Evolutionary conservation across 2,797 vertebrate species (phyloP).

Genomic region (Toxotes lorentzi): DNA sequence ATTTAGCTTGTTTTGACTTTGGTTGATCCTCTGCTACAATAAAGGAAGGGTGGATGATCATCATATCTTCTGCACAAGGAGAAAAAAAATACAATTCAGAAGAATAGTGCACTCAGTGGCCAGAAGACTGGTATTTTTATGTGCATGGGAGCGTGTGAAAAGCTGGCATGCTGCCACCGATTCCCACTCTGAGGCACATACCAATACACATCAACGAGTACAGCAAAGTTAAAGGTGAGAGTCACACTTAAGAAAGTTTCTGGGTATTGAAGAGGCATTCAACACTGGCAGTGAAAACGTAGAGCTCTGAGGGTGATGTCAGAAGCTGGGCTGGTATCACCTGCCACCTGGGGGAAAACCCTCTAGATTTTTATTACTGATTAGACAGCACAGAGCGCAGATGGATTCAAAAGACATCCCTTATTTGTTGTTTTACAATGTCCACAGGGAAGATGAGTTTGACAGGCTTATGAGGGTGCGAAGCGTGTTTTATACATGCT

Average conservation of each 20-base stretch:
- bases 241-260: conserved; percentile 60
- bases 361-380: conserved; percentile 79
- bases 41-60: conserved; percentile 69
- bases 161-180: conserved; percentile 64
- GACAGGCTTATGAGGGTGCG: conserved; percentile 80
- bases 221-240: conserved; percentile 59
- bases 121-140: conserved; percentile 65
- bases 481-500: conserved; percentile 63
- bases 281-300: conserved; percentile 67
- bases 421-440: conserved; percentile 82
- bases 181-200: conserved; percentile 46
- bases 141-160: conserved; percentile 70
- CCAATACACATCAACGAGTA: conserved; percentile 39
- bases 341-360: conserved; percentile 82
- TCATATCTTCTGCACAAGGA: conserved; percentile 44
- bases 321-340: conserved; percentile 72
- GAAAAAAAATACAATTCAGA: conserved; percentile 32
- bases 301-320: conserved; percentile 69
- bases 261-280: conserved; percentile 63
- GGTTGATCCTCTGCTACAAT: conserved; percentile 79
- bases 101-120: conserved; percentile 53
- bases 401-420: conserved; percentile 78
- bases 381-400: conserved; percentile 70
- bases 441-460: conserved; percentile 74
- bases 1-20: conserved; percentile 82